Evolutionary conservation across 2,797 vertebrate genomes (phyloP).

Genomic region (Cuniculus paca): DNA sequence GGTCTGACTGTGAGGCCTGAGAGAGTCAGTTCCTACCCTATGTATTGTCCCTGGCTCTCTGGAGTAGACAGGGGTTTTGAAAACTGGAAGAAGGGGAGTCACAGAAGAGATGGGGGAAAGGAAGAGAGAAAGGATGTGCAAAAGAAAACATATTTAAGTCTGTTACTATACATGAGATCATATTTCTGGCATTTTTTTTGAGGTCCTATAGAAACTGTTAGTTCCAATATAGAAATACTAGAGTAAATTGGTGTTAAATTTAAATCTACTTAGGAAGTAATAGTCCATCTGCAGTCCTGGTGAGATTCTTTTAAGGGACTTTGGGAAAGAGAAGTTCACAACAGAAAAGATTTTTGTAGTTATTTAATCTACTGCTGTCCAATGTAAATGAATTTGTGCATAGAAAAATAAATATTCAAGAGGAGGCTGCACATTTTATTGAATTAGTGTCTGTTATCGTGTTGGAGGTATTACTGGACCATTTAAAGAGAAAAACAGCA

Average conservation of each 20-base stretch:
- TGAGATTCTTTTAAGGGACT: slow-evolving; percentile 89
- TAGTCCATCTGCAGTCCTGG: slow-evolving; percentile 89
- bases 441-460: slow-evolving; percentile 81
- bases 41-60: slow-evolving; percentile 75
- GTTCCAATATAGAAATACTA: slow-evolving; percentile 89
- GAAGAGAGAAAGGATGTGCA: slow-evolving; percentile 86
- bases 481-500: slow-evolving; percentile 65
- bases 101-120: slow-evolving; percentile 84
- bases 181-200: slow-evolving; percentile 92
- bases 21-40: slow-evolving; percentile 69
- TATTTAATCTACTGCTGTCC: slow-evolving; percentile 85
- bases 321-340: slow-evolving; percentile 88
- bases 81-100: slow-evolving; percentile 74
- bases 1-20: slow-evolving; percentile 63
- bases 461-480: slow-evolving; percentile 84
- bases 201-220: slow-evolving; percentile 90
- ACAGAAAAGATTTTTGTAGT: slow-evolving; percentile 79
- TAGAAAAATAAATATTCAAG: slow-evolving; percentile 81
- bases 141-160: slow-evolving; percentile 89
- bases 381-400: slow-evolving; percentile 78
- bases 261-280: slow-evolving; percentile 93
- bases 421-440: slow-evolving; percentile 82
- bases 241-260: slow-evolving; percentile 91
- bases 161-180: slow-evolving; percentile 90
- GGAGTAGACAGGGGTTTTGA: slow-evolving; percentile 80